Evolutionary conservation across 2,888 invertebrate genomes (phyloP), one percentile per base, ranked within the genome.

Genomic region (Agrochola macilenta): DNA sequence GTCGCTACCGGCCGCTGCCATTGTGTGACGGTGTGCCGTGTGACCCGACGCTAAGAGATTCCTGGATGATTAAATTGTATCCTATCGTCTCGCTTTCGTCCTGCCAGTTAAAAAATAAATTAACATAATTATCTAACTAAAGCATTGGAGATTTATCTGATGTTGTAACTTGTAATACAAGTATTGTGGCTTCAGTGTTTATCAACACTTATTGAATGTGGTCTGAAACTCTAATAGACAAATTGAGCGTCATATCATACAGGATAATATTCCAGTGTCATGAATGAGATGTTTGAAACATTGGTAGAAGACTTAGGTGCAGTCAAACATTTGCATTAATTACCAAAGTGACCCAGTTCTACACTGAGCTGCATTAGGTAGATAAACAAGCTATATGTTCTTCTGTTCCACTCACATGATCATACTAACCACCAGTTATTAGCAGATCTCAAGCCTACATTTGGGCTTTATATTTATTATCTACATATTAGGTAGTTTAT

Each of bases 301-400:
- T 26, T 23, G 8, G 3, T 63, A 30, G 61, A 23, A 58, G 43
- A 43, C 11, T 43, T 43, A 43, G 43, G n/a, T 5, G 73, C 52
- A 69, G 73, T 69, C 74, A 70, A 76, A 80, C 87, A 91, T 90
- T 90, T 82, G 89, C 89, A 89, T 89, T 88, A 86, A 90, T 91
- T 88, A 88, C 86, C 89, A 72, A 81, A 79, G 78, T 86, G 90
- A 87, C 89, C 91, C 76, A 90, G 74, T 90, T 89, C 39, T 54
- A 49, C n/a, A 0, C 26, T 49, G 61, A 65, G 43, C 70, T 64
- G 61, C 61, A 35, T 23, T 14, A 30, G 2, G 14, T 26, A 58
- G 26, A 14, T 60, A 3, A 52, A 61, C 66, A 35, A 30, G 66
- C 43, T 30, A 30, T 11, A 26, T 58, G 63, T 30, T 26, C n/a